Conservation (phyloP, 2,113 vertebrate species). For the Psettodes erumei region DNA sequence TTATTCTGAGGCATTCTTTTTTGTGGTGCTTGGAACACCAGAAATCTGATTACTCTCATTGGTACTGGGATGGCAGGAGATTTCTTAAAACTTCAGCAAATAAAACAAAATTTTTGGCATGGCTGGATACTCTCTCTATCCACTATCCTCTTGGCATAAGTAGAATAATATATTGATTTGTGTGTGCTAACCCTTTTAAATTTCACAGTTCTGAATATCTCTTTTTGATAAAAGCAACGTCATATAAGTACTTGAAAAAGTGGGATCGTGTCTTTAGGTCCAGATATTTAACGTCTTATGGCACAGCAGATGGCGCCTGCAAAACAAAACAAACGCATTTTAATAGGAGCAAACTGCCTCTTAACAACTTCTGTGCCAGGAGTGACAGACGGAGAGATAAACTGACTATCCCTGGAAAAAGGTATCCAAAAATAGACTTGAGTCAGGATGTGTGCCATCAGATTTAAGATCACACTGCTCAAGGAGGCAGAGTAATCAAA, state of each 20-base stretch:
- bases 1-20: background rate
- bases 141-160: background rate
- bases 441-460: constrained; percentile 22
- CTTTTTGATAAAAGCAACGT: background rate
- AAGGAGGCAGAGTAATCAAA: constrained; percentile 22
- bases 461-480: constrained; percentile 16
- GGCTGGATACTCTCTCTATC: background rate
- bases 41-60: background rate
- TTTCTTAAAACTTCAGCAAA: constrained; percentile 10
- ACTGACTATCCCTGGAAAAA: constrained; percentile 6
- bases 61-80: background rate
- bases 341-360: constrained; percentile 13
- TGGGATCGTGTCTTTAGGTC: background rate
- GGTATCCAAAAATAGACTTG: background rate
- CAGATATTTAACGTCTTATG: background rate
- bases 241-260: background rate
- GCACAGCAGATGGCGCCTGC: background rate
- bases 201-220: background rate
- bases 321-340: constrained; percentile 6
- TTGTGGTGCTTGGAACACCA: background rate
- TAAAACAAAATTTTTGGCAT: background rate
- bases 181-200: background rate
- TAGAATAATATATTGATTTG: background rate
- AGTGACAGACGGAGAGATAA: constrained; percentile 23
- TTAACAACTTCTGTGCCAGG: constrained; percentile 18